These are phyloP conservation scores for Brachionus sp. DNA, from an alignment of 1,140 invertebrate species.

Conservation along the genomic window DNA sequence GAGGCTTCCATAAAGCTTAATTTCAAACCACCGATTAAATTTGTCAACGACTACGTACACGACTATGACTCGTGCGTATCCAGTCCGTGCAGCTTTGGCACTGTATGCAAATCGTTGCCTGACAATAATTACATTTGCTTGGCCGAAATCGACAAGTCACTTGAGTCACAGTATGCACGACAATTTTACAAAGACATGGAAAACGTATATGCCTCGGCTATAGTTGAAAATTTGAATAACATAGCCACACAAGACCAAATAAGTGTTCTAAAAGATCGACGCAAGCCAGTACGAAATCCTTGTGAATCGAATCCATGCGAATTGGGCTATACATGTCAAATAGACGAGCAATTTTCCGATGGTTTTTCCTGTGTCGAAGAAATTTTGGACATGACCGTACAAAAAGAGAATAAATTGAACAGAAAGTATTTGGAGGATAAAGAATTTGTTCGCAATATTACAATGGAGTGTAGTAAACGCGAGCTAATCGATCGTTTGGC, in stretches of 20 bases:
- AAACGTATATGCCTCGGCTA: background rate
- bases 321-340: background rate
- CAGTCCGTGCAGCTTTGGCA: constrained; percentile 28
- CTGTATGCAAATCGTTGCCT: constrained; percentile 6
- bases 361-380: background rate
- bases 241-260: background rate
- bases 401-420: background rate
- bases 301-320: background rate
- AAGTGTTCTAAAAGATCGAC: background rate
- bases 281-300: background rate
- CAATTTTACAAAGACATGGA: constrained; percentile 25
- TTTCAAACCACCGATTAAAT: background rate
- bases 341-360: background rate
- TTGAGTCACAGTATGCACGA: background rate
- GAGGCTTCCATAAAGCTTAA: background rate
- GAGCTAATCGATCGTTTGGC: background rate
- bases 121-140: constrained; percentile 13
- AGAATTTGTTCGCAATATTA: constrained; percentile 4
- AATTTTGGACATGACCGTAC: background rate
- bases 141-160: background rate
- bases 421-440: background rate
- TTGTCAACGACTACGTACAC: background rate
- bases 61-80: background rate
- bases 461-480: background rate
- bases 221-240: background rate